phyloP scores from a whole-genome alignment of 2,113 vertebrate genomes.

The Gambusia affinis region DNA sequence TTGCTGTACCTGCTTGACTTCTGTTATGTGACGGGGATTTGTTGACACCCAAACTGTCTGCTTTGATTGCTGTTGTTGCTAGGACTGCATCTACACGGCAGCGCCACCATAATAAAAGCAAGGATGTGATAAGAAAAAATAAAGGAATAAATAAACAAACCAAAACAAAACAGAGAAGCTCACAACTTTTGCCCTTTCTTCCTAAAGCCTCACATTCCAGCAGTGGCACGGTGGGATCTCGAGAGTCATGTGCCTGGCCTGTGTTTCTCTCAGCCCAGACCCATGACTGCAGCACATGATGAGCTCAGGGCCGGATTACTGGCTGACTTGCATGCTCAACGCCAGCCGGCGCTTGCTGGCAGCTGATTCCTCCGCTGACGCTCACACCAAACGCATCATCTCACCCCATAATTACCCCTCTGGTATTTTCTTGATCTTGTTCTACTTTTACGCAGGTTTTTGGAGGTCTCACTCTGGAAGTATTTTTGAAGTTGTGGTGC shows the following conservation, averaged over 20 bases:
- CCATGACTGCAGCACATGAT: slow-evolving; percentile 82
- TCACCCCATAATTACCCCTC: background rate
- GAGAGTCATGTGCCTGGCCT: slow-evolving; percentile 71
- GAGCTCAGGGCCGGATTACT: slow-evolving; percentile 70
- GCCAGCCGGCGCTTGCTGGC: slow-evolving; percentile 55
- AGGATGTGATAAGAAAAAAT: background rate
- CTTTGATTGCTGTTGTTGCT: background rate
- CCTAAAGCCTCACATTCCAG: slow-evolving; percentile 48
- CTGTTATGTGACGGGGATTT: background rate
- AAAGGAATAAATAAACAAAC: background rate
- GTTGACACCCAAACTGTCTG: background rate
- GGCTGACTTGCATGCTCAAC: slow-evolving; percentile 49
- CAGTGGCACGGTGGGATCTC: slow-evolving; percentile 8
- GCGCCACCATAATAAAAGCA: background rate
- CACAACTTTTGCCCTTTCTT: background rate
- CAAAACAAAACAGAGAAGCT: background rate
- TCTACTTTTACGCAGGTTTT: background rate
- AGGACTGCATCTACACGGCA: background rate
- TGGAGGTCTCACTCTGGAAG: background rate
- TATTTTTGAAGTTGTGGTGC: background rate
- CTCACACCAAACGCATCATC: slow-evolving; percentile 15
- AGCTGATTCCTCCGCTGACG: slow-evolving; percentile 13
- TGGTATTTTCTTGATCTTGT: background rate
- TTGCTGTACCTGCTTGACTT: background rate
- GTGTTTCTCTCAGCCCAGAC: slow-evolving; percentile 67